Evolutionary conservation across 2,888 invertebrate species (phyloP).

Genomic region (Aleiodes alternator): DNA sequence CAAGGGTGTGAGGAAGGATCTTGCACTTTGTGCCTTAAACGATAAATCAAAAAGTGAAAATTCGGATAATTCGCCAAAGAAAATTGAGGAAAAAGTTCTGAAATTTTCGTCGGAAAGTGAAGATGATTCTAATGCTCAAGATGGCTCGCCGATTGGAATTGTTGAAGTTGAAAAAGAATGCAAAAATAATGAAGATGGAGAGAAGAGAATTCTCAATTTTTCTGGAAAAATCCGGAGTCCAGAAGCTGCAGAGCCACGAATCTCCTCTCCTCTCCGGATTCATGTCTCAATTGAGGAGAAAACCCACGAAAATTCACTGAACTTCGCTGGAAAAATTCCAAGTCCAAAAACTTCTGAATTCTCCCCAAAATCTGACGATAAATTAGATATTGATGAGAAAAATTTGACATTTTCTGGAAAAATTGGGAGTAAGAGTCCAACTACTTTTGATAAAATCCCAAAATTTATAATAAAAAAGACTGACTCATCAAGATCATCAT

Average conservation of each 20-base stretch:
- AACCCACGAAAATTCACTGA: not conserved
- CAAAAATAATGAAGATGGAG: not conserved
- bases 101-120: conserved; percentile 42
- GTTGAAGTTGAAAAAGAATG: not conserved
- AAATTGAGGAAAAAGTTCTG: conserved; percentile 4
- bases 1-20: conserved; percentile 30
- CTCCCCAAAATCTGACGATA: conserved; percentile 2
- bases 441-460: conserved; percentile 57
- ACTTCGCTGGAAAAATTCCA: conserved; percentile 27
- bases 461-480: conserved; percentile 67
- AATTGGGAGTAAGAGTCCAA: conserved; percentile 46
- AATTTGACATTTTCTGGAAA: conserved; percentile 26
- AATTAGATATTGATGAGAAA: conserved; percentile 14
- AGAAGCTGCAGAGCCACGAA: conserved; percentile 1
- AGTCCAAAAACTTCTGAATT: conserved; percentile 11
- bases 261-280: not conserved
- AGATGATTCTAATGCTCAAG: conserved; percentile 47
- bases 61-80: conserved; percentile 13
- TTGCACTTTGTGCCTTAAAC: conserved; percentile 11
- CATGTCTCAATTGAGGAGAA: not conserved
- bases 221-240: conserved; percentile 25
- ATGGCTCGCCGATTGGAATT: conserved; percentile 38
- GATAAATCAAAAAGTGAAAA: conserved; percentile 18
- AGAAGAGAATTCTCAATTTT: conserved; percentile 12
- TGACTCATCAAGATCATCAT: conserved; percentile 60